Percentiles rank a stretch among this genome's conserved stretches.
Evolutionary conservation across 2,113 vertebrate species (phyloP).

Genomic region (Pycnonotus jocosus): DNA sequence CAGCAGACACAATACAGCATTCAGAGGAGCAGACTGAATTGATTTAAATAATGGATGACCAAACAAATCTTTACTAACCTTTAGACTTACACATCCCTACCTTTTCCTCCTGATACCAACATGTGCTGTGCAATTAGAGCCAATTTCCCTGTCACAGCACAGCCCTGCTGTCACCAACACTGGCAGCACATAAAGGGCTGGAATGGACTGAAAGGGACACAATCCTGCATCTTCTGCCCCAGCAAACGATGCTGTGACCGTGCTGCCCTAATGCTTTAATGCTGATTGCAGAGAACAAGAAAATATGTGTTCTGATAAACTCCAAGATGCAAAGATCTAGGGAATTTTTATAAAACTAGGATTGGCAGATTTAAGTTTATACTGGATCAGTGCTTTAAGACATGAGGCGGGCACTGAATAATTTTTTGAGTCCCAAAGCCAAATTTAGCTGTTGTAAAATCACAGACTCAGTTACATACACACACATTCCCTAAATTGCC

Average conservation of each 20-base stretch:
- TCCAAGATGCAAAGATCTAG: background rate
- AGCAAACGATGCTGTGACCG: background rate
- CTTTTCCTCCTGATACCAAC: background rate
- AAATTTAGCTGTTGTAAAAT: background rate
- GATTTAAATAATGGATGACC: background rate
- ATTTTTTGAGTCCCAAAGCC: background rate
- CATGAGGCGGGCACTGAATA: background rate
- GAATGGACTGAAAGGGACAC: background rate
- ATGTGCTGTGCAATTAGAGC: background rate
- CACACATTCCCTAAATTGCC: background rate
- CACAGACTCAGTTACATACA: background rate
- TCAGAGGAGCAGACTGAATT: background rate
- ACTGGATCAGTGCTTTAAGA: background rate
- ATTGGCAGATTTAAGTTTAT: background rate
- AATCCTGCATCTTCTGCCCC: background rate
- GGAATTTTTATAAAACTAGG: background rate
- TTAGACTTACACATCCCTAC: background rate
- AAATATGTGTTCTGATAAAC: background rate
- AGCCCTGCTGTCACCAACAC: background rate
- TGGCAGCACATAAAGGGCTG: background rate
- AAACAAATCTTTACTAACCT: background rate
- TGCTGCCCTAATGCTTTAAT: background rate
- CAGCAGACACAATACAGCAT: background rate
- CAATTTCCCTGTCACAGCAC: background rate
- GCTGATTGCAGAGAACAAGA: background rate